phyloP scores from a whole-genome alignment of 2,888 invertebrate genomes.

The Drosophila pseudotalamancana region DNA sequence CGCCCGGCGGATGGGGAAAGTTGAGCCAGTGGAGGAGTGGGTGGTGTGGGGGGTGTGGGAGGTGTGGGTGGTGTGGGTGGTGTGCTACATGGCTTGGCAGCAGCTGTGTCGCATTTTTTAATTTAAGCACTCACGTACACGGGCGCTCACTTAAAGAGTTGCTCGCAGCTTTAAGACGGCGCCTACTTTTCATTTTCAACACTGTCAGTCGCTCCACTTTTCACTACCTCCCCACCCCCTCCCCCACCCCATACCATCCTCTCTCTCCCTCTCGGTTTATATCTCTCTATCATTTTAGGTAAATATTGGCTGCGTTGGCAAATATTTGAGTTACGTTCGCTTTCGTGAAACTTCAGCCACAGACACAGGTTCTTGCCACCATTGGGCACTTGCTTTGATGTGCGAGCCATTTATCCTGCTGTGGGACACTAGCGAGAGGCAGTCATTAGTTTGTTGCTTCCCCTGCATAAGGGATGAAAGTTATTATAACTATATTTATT shows the following conservation, averaged over 20 bases:
- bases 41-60: neutral
- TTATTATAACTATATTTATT: too few relatives aligned
- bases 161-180: slow-evolving; percentile 3
- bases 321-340: slow-evolving; percentile 62
- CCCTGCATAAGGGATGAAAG: too few relatives aligned
- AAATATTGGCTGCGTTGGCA: slow-evolving; percentile 62
- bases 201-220: neutral
- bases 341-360: slow-evolving; percentile 22
- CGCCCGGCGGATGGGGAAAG: too few relatives aligned
- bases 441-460: too few relatives aligned
- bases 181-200: slow-evolving; percentile 8
- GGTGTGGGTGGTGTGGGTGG: neutral
- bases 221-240: neutral
- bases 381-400: slow-evolving; percentile 14
- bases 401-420: neutral
- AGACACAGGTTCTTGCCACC: neutral
- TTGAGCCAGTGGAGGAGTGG: too few relatives aligned
- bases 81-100: slow-evolving; percentile 1
- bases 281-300: slow-evolving; percentile 57
- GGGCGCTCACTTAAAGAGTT: slow-evolving; percentile 18
- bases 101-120: slow-evolving; percentile 40
- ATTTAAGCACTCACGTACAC: slow-evolving; percentile 12
- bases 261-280: neutral
- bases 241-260: neutral
- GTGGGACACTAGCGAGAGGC: too few relatives aligned